Conservation (phyloP, 2,113 vertebrate species). For the Lonchura striata region DNA sequence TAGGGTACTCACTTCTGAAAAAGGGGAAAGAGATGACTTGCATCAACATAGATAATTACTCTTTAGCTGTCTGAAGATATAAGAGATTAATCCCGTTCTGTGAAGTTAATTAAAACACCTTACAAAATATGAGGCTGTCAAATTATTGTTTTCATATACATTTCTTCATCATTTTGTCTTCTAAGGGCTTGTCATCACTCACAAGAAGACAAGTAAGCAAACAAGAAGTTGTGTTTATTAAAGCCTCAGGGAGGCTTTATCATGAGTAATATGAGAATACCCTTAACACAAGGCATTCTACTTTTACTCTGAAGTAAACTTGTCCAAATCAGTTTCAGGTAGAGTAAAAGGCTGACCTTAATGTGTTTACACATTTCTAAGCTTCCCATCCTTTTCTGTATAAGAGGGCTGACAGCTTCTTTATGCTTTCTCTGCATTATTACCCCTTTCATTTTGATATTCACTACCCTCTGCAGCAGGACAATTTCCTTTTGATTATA, state of each 20-base stretch:
- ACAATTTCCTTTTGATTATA: conserved; percentile 38
- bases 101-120: conserved; percentile 34
- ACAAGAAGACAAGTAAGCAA: background rate
- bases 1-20: too few relatives aligned
- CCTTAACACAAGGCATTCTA: background rate
- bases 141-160: background rate
- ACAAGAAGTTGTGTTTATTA: background rate
- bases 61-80: background rate
- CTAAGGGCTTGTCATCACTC: background rate
- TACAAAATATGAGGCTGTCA: background rate
- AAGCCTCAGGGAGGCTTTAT: background rate
- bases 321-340: background rate
- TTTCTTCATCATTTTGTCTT: background rate
- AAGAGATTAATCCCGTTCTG: background rate
- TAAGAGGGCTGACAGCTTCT: background rate
- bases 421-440: background rate
- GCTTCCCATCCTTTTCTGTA: background rate
- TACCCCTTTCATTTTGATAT: background rate
- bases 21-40: background rate
- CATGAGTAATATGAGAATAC: background rate
- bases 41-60: background rate
- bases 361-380: background rate
- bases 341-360: background rate
- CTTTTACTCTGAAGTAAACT: background rate
- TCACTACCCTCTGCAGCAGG: background rate